Conservation (phyloP, 2,113 vertebrate species). For the Syngnathus typhle region DNA sequence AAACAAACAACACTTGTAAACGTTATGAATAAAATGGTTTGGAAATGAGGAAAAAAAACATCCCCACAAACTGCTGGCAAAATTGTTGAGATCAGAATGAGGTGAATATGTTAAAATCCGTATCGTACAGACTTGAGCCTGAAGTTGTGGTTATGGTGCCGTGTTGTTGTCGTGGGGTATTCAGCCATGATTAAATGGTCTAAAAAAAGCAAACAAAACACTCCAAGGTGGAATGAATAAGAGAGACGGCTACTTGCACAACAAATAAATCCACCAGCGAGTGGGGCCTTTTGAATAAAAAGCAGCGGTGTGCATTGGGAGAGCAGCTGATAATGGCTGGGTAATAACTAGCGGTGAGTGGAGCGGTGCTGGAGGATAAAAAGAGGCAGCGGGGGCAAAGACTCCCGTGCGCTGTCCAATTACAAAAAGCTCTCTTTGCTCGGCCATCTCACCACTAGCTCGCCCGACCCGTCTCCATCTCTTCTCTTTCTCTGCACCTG, state of each 20-base stretch:
- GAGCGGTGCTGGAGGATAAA: slow-evolving; percentile 16
- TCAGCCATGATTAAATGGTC: slow-evolving; percentile 5
- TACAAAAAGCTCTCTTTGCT: slow-evolving; percentile 47
- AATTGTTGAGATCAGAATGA: not conserved
- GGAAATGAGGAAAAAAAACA: not conserved
- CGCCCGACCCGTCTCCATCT: slow-evolving; percentile 39
- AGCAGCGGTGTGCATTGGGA: slow-evolving; percentile 23
- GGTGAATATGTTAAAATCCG: not conserved
- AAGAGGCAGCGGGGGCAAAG: slow-evolving; percentile 24
- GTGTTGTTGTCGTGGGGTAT: not conserved
- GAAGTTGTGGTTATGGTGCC: not conserved
- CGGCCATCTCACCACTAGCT: slow-evolving; percentile 42
- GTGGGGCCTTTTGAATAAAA: slow-evolving; percentile 21
- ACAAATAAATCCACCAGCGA: slow-evolving; percentile 6
- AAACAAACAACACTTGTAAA: slow-evolving; percentile 7
- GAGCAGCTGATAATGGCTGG: slow-evolving; percentile 29
- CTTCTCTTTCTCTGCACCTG: slow-evolving; percentile 59
- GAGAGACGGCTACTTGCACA: slow-evolving; percentile 2
- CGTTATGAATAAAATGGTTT: not conserved
- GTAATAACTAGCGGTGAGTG: slow-evolving; percentile 40
- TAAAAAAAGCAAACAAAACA: not conserved
- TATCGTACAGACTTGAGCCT: not conserved
- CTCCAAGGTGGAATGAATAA: not conserved
- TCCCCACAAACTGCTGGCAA: not conserved
- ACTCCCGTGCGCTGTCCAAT: slow-evolving; percentile 41